A percentile compares a stretch with the other conserved stretches of the same genome.
Evolutionary conservation across 1,140 invertebrate genomes (phyloP).

Genomic region (Aradophagus sp.): DNA sequence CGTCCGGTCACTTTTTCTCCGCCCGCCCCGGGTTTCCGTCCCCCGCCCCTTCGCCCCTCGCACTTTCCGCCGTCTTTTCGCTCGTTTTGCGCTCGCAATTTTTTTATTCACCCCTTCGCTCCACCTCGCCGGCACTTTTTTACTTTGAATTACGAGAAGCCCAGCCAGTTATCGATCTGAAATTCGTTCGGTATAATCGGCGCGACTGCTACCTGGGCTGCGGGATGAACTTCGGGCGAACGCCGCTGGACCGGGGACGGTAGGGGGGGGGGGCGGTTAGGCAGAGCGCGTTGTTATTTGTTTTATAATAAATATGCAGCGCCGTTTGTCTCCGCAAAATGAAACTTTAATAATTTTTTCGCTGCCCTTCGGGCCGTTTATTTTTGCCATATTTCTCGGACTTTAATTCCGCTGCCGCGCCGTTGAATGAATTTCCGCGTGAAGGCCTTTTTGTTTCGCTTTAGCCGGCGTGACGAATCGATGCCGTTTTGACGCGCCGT

Average conservation of each 20-base stretch:
- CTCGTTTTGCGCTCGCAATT: neutral
- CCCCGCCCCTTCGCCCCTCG: neutral
- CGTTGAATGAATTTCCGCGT: slow-evolving; percentile 11
- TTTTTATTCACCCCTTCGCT: slow-evolving; percentile 10
- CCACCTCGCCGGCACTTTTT: slow-evolving; percentile 14
- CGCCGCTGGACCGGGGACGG: neutral
- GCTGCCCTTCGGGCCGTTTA: slow-evolving; percentile 6
- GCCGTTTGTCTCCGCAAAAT: slow-evolving; percentile 33
- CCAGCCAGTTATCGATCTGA: slow-evolving; percentile 49
- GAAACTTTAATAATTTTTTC: slow-evolving; percentile 31
- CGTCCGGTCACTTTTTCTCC: neutral
- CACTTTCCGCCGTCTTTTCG: neutral
- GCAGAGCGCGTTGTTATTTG: slow-evolving; percentile 24
- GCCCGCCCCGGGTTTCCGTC: neutral
- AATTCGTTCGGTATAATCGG: slow-evolving; percentile 49
- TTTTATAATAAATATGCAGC: slow-evolving; percentile 41
- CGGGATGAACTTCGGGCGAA: slow-evolving; percentile 34
- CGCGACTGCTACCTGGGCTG: slow-evolving; percentile 8
- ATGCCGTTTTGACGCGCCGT: neutral
- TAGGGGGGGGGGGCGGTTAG: neutral
- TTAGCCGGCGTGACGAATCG: neutral
- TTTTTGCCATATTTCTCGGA: slow-evolving; percentile 16
- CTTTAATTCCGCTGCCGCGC: slow-evolving; percentile 8
- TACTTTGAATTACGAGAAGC: slow-evolving; percentile 46
- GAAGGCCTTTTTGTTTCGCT: neutral